Conservation (phyloP, 2,113 vertebrate species). For the Candoia aspera region DNA sequence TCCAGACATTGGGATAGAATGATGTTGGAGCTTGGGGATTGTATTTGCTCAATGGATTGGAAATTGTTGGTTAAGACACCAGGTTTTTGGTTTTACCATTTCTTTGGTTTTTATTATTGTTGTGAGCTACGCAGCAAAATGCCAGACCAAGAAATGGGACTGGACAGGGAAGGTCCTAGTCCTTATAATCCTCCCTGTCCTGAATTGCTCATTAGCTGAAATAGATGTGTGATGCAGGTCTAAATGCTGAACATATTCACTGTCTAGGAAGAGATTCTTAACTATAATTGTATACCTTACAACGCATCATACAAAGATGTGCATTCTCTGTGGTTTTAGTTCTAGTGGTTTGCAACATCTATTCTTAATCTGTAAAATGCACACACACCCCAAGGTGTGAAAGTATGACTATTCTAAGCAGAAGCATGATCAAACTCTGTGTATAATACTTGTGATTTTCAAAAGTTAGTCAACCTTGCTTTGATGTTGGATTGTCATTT, state of each 20-base stretch:
- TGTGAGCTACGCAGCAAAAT: not conserved
- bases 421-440: not conserved
- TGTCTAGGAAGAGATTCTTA: not conserved
- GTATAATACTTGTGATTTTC: not conserved
- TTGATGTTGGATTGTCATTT: not conserved
- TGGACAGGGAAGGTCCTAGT: not conserved
- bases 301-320: not conserved
- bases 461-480: conserved; percentile 17
- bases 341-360: not conserved
- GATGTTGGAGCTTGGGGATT: no score
- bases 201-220: not conserved
- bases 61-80: not conserved
- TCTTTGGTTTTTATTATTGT: not conserved
- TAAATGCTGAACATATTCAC: no score
- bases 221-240: not conserved
- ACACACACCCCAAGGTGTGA: not conserved
- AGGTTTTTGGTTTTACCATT: no score
- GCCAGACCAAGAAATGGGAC: not conserved
- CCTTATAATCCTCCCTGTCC: not conserved
- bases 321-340: not conserved
- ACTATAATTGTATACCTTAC: not conserved
- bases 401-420: not conserved
- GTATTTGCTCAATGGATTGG: not conserved
- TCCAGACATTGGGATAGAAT: no score
- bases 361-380: not conserved